Base-by-base conservation (phyloP, 2,113 vertebrate genomes). In the Psittacula cyanocephala region DNA sequence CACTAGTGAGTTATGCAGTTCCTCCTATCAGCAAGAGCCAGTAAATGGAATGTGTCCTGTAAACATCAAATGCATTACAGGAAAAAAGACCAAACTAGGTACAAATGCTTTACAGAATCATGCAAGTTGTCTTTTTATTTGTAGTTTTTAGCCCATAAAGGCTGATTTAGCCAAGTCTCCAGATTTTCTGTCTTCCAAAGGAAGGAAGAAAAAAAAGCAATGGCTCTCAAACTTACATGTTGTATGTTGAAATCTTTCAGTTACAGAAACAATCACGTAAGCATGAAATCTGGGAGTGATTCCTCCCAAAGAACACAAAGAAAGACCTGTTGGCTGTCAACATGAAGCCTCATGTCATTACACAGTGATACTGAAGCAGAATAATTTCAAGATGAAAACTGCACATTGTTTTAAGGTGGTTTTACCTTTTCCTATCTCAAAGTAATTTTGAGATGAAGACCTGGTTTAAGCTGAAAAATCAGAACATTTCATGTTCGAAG, bases 1-100 rank as follows among this genome's bases (percentile, higher is more conserved):
- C 86, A 92, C 81, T 44, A n/a, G 27, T 25, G 81, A 91, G 81
- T 68, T 97, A 89, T 91, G 94, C 55, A 81, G 93, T 89, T 95
- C 89, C 77, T 91, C 70, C 62, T 95, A 72, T 29, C 69, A 74
- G 67, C n/a, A 75, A 86, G 72, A 53, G 33, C 19, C 43, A 47
- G 53, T 68, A 89, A 76, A 84, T 57, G 3, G 9, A 87, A 92
- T 1, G 2, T 59, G 33, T 86, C 77, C 81, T 85, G 80, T 85
- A 89, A 89, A 71, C 70, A 55, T 68, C 69, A 78, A 75, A 76
- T 55, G 24, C 14, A 35, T 52, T 62, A 68, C 62, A 87, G 43
- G 41, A 84, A 89, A 85, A 90, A 29, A 89, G 76, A 69, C 18
- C 24, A 37, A 37, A 37, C 11, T 23, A 17, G 2, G 6, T 43